Evolutionary conservation across 2,797 vertebrate species (phyloP).

Genomic region (Ctenosaura bakeri): DNA sequence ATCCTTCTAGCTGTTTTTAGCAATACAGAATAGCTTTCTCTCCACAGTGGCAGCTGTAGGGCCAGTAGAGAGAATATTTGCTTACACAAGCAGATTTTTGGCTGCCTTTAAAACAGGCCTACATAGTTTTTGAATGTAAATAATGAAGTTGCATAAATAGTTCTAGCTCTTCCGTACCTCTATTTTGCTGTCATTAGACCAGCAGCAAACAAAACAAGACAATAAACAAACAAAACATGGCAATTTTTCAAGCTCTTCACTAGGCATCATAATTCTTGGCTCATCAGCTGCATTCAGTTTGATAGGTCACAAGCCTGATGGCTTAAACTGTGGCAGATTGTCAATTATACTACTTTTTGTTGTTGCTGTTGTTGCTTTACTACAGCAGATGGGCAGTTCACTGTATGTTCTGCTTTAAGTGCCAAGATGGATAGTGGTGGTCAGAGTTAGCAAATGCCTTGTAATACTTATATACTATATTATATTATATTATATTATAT

Average conservation of each 20-base stretch:
- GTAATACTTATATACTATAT: not conserved
- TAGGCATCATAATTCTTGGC: not conserved
- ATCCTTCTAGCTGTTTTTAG: not conserved
- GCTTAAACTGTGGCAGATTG: conserved; percentile 1
- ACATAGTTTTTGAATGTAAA: not conserved
- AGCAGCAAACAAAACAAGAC: not conserved
- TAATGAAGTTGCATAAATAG: not conserved
- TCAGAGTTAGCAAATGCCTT: not conserved
- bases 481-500: too few species aligned
- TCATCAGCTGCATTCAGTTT: conserved; percentile 5
- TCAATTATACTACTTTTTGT: not conserved
- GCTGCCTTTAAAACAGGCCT: not conserved
- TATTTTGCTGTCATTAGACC: not conserved
- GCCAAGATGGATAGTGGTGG: not conserved
- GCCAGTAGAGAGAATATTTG: not conserved
- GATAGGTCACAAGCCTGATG: not conserved
- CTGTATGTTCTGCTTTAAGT: not conserved
- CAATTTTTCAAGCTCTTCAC: not conserved
- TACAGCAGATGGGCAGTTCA: not conserved
- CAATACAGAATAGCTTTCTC: not conserved
- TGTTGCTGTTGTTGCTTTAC: not conserved
- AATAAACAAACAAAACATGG: too few species aligned
- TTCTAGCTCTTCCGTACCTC: not conserved
- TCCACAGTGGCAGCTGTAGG: not conserved
- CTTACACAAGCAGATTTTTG: not conserved